These are phyloP conservation scores for Plagodis pulveraria DNA, from an alignment of 2,888 invertebrate genomes.

Conservation along the genomic window DNA sequence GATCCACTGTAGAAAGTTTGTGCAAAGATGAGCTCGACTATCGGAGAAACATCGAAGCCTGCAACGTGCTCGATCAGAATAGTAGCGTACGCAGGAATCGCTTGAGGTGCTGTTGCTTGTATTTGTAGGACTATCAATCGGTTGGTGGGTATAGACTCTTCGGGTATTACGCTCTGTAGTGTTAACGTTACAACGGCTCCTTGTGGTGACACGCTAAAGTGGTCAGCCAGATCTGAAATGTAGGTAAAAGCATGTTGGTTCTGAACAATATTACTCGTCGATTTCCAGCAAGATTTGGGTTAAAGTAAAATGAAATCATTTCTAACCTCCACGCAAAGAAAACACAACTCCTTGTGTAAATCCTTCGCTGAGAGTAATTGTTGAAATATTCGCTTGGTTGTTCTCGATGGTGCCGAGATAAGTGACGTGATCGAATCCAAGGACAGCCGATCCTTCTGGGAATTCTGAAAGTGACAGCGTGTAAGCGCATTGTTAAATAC, in stretches of 20 bases:
- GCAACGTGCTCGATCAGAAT: conserved; percentile 39
- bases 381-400: conserved; percentile 27
- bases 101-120: conserved; percentile 40
- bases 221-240: conserved; percentile 19
- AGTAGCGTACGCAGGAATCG: conserved; percentile 42
- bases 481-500: not conserved
- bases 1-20: conserved; percentile 46
- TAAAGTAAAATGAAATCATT: not conserved
- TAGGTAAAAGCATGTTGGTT: not conserved
- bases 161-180: conserved; percentile 38
- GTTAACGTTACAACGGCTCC: conserved; percentile 17
- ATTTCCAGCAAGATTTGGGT: not conserved
- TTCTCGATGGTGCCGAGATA: conserved; percentile 42
- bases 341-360: conserved; percentile 40
- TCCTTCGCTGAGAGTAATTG: conserved; percentile 43
- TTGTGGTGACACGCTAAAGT: conserved; percentile 14
- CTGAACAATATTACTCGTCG: not conserved
- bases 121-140: conserved; percentile 41
- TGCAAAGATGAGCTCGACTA: conserved; percentile 22
- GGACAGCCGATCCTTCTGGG: conserved; percentile 17
- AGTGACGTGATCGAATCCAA: conserved; percentile 39
- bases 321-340: conserved; percentile 43
- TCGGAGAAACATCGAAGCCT: conserved; percentile 11
- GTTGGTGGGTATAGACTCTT: conserved; percentile 40
- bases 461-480: conserved; percentile 14